Conservation (phyloP, 2,797 vertebrate species). For the Lacerta viridis region DNA sequence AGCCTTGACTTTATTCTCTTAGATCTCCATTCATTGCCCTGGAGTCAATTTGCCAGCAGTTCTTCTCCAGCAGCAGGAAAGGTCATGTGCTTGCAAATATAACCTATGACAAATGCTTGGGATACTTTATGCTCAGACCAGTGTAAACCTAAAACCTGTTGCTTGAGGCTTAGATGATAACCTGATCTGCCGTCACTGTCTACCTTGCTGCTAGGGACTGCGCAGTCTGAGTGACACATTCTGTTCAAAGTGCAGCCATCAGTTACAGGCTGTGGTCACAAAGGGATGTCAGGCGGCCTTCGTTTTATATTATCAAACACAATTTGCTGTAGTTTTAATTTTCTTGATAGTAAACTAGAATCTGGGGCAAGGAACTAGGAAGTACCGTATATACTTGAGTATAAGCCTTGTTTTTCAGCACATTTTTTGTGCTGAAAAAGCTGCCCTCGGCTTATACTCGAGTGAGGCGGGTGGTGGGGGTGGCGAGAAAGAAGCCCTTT, state of each 20-base stretch:
- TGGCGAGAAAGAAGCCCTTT: too few relatives aligned
- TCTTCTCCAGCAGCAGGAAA: constrained; percentile 44
- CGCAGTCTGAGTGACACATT: constrained; percentile 6
- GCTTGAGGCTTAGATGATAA: constrained; percentile 23
- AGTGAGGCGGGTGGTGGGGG: too few relatives aligned
- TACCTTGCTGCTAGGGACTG: constrained; percentile 26
- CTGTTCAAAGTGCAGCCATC: background rate
- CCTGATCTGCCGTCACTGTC: constrained; percentile 38
- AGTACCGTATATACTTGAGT: too few relatives aligned
- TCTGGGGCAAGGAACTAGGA: background rate
- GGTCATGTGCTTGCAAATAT: constrained; percentile 46
- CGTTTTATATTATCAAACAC: background rate
- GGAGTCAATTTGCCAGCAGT: constrained; percentile 32
- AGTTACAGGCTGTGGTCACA: constrained; percentile 18
- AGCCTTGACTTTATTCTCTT: constrained; percentile 4
- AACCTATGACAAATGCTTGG: constrained; percentile 49
- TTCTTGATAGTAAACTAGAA: background rate
- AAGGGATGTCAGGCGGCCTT: background rate
- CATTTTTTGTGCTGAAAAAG: too few relatives aligned
- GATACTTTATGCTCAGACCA: constrained; percentile 54
- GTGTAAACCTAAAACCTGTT: constrained; percentile 59
- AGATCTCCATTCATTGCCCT: background rate
- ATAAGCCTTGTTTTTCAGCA: too few relatives aligned
- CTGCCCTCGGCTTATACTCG: too few relatives aligned
- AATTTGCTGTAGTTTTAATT: background rate